phyloP scores from a whole-genome alignment of 2,888 invertebrate species.

The Lepidonotus clava region DNA sequence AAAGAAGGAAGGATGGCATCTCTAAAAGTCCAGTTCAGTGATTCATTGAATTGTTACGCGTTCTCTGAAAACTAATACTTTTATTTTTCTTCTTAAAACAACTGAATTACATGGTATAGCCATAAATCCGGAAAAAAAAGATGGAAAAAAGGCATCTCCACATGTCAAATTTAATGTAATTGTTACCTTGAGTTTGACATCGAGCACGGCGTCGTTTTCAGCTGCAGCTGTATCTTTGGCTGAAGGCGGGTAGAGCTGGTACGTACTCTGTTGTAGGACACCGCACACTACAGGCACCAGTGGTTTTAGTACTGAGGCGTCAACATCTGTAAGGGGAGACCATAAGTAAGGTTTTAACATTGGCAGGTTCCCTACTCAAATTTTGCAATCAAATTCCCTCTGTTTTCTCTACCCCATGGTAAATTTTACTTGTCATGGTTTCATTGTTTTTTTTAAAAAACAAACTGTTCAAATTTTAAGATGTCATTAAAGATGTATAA shows the following conservation, averaged over 20 bases:
- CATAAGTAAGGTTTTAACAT: neutral
- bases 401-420: neutral
- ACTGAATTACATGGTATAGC: too few relatives aligned
- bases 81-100: neutral
- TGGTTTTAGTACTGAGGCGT: slow-evolving; percentile 56
- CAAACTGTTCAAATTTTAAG: too few relatives aligned
- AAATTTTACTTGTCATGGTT: too few relatives aligned
- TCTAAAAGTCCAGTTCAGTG: too few relatives aligned
- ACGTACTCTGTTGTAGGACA: slow-evolving; percentile 72
- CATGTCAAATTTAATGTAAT: too few relatives aligned
- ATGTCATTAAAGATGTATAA: too few relatives aligned
- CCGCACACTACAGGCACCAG: slow-evolving; percentile 71
- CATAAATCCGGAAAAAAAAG: too few relatives aligned
- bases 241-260: slow-evolving; percentile 66
- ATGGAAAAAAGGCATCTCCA: too few relatives aligned
- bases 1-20: too few relatives aligned
- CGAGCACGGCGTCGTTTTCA: slow-evolving; percentile 16
- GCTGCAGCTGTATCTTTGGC: neutral
- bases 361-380: neutral
- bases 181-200: slow-evolving; percentile 68
- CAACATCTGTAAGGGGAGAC: slow-evolving; percentile 36
- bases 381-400: slow-evolving; percentile 37
- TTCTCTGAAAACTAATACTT: neutral
- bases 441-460: neutral
- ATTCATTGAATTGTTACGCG: too few relatives aligned